Evolutionary conservation across 2,113 vertebrate genomes (phyloP).

Genomic region (Aramus guarauna): DNA sequence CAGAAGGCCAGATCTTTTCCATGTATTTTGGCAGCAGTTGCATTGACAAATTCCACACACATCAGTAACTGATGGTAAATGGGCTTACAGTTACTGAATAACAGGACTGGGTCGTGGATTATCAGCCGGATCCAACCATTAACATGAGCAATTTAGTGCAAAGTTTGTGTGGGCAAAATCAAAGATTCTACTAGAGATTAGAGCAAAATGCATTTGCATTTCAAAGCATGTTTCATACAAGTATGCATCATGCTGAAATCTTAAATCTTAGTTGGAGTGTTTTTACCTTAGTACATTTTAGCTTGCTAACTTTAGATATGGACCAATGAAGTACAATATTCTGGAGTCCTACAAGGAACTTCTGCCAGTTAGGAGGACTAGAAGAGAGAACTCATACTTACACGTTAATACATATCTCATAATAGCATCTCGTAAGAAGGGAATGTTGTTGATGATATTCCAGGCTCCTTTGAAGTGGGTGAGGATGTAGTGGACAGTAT

Average conservation of each 20-base stretch:
- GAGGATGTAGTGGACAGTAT: slow-evolving; percentile 92
- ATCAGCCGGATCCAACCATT: not conserved
- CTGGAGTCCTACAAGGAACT: not conserved
- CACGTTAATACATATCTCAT: slow-evolving; percentile 95
- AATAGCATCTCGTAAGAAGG: slow-evolving; percentile 84
- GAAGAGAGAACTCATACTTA: slow-evolving; percentile 73
- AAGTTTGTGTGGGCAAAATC: not conserved
- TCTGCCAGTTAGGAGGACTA: not conserved
- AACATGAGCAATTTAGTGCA: not conserved
- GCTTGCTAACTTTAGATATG: not conserved
- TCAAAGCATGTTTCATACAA: not conserved
- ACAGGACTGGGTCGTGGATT: not conserved
- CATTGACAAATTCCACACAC: not conserved
- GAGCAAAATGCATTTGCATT: not conserved
- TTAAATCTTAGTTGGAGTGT: not conserved
- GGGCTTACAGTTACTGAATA: not conserved
- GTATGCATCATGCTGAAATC: not conserved
- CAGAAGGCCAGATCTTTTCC: not conserved
- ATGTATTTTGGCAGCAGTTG: not conserved
- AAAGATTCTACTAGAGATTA: not conserved
- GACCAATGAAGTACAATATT: not conserved
- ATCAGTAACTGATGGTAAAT: not conserved
- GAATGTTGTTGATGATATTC: slow-evolving; percentile 92
- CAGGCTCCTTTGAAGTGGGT: slow-evolving; percentile 91
- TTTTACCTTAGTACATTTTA: not conserved